Base-by-base conservation (phyloP, 2,888 invertebrate genomes). In the Stenurella melanura region DNA sequence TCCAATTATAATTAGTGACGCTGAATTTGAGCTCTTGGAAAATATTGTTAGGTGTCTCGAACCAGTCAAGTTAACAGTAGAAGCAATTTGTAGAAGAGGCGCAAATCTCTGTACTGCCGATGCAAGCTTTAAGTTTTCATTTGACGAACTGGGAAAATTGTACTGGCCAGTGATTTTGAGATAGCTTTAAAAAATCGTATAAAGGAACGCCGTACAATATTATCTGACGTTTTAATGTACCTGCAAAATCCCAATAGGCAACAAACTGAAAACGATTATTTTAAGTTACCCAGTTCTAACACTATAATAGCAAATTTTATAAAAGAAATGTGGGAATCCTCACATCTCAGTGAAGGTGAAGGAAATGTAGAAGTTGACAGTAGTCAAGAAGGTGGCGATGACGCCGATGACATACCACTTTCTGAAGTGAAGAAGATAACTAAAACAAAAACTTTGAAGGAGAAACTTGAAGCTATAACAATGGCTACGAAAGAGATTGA, bases 41-140 rank as follows among this genome's bases (percentile, higher is more conserved):
- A 38, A 57, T 17, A 34, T 72, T 30, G 66, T 71, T 26, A 42
- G n/a, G 17, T 50, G 42, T 34, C 60, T 75, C 56, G 58, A 75
- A 60, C 75, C 64, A 54, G 38, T 73, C 61, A 76, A 76, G 57
- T 56, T 72, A 12, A 63, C 50, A 67, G 72, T 76, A n/a, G 72
- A 76, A 63, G 60, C 57, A 54, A 42, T 72, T 26, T 72, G 70
- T 50, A 72, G 63, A 67, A 21, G 70, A 70, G 76, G 73, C 6
- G 66, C 72, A 42, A 68, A 61, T 19, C 68, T 76, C 10, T 21
- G 42, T 61, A 72, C 76, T 61, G 73, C 68, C n/a, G 72, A 76
- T 26, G 68, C 63, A 38, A 76, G 38, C 34, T 15, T 76, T n/a
- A 60, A 60, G 57, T 67, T 76, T 56, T 26, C 73, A 57, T 76